phyloP scores from a whole-genome alignment of 2,113 vertebrate species.

The Macroglossus sobrinus region DNA sequence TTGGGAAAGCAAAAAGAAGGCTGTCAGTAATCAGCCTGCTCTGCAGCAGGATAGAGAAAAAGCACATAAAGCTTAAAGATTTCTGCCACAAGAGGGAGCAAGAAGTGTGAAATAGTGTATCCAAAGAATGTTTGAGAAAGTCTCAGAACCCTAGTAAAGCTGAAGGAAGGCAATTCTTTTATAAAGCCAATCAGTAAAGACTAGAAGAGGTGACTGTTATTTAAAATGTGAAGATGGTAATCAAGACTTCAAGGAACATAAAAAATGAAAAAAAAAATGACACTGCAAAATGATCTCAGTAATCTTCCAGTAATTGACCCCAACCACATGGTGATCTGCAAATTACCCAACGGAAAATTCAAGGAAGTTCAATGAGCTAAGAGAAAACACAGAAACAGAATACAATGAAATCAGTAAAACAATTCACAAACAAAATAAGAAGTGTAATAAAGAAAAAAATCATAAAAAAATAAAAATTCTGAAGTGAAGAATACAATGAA shows the following conservation, averaged over 20 bases:
- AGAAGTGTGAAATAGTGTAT: background rate
- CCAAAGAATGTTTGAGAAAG: background rate
- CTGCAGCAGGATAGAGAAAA: background rate
- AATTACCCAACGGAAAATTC: background rate
- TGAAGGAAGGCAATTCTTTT: background rate
- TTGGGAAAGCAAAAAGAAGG: background rate
- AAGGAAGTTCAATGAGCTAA: background rate
- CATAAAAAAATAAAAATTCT: background rate
- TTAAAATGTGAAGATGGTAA: background rate
- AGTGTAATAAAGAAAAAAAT: background rate
- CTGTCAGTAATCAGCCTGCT: background rate
- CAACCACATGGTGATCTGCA: background rate
- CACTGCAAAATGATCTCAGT: background rate
- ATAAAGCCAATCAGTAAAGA: background rate
- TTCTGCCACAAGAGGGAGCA: constrained; percentile 28
- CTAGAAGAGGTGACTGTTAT: background rate
- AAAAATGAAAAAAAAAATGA: background rate
- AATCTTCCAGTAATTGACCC: background rate
- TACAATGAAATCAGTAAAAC: background rate
- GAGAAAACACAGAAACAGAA: background rate
- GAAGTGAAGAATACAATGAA: background rate
- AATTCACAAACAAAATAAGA: background rate
- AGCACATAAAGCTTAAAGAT: background rate
- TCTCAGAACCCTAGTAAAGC: background rate
- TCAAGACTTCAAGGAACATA: background rate